Percentiles rank a stretch among this genome's conserved stretches.
Conservation (phyloP, 2,797 vertebrate genomes). For the Ibycter americanus region DNA sequence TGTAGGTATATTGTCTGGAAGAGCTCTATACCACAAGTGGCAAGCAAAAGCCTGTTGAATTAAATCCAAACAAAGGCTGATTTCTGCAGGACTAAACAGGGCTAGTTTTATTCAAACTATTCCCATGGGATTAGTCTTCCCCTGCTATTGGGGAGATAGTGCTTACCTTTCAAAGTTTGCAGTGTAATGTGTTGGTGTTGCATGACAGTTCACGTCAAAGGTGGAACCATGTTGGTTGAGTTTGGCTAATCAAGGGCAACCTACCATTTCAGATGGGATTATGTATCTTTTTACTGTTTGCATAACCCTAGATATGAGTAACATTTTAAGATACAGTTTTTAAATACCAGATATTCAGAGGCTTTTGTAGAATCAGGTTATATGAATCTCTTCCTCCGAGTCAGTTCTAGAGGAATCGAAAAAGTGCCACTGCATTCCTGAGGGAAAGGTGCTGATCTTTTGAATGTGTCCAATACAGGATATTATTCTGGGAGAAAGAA, state of each 20-base stretch:
- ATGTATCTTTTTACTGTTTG: neutral
- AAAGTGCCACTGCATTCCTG: neutral
- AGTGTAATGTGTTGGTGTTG: fast-evolving
- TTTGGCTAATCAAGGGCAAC: neutral
- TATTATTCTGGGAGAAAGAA: neutral
- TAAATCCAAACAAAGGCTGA: neutral
- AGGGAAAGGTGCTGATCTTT: neutral
- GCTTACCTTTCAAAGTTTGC: neutral
- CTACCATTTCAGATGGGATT: neutral
- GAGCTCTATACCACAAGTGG: neutral
- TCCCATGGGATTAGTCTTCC: neutral
- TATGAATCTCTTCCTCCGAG: neutral
- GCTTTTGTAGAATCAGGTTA: neutral
- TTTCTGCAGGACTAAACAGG: neutral
- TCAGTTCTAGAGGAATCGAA: neutral
- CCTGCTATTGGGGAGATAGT: neutral
- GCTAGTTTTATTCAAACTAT: neutral
- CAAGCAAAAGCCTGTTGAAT: neutral
- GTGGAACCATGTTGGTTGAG: neutral
- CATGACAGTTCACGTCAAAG: neutral
- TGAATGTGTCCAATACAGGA: neutral
- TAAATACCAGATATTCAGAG: neutral
- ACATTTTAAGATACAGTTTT: neutral
- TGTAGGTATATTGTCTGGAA: neutral
- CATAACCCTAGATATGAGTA: neutral